Conservation (phyloP, 1,140 invertebrate species). For the Megalopta genalis region DNA sequence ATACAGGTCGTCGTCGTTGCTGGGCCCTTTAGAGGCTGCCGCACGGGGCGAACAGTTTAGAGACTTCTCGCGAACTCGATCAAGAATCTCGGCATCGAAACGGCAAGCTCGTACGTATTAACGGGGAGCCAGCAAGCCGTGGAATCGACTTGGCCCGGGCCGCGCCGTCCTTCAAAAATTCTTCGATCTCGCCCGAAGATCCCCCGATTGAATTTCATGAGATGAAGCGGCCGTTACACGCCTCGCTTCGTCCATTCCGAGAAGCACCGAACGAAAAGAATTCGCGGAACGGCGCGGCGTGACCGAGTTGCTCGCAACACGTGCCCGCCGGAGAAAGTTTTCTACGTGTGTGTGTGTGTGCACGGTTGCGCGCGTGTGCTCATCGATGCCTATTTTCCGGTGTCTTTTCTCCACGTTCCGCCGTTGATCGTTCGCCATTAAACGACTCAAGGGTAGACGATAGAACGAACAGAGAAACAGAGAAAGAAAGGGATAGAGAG, state of each 20-base stretch:
- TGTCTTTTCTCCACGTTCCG: constrained; percentile 60
- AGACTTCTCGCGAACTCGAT: background rate
- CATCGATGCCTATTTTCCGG: constrained; percentile 32
- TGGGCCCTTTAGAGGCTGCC: background rate
- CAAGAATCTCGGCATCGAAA: constrained; percentile 18
- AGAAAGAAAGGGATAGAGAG: constrained; percentile 11
- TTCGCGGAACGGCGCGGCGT: constrained; percentile 29
- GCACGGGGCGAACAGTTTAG: background rate
- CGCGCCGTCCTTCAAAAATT: constrained; percentile 58
- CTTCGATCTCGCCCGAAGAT: constrained; percentile 58
- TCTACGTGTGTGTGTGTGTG: constrained; percentile 1
- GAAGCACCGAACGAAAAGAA: constrained; percentile 49
- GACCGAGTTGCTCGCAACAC: constrained; percentile 57
- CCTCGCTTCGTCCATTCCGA: constrained; percentile 67
- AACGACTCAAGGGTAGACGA: constrained; percentile 44
- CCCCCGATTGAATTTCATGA: constrained; percentile 71
- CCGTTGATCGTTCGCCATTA: constrained; percentile 64
- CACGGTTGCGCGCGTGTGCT: background rate
- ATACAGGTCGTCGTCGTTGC: background rate
- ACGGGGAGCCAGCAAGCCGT: constrained; percentile 48
- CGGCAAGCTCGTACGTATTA: constrained; percentile 45
- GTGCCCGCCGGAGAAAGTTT: constrained; percentile 58
- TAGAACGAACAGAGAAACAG: constrained; percentile 43
- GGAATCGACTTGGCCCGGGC: constrained; percentile 51
- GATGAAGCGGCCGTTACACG: constrained; percentile 70